Evolutionary conservation across 2,113 vertebrate species (phyloP).

Genomic region (Aramus guarauna): DNA sequence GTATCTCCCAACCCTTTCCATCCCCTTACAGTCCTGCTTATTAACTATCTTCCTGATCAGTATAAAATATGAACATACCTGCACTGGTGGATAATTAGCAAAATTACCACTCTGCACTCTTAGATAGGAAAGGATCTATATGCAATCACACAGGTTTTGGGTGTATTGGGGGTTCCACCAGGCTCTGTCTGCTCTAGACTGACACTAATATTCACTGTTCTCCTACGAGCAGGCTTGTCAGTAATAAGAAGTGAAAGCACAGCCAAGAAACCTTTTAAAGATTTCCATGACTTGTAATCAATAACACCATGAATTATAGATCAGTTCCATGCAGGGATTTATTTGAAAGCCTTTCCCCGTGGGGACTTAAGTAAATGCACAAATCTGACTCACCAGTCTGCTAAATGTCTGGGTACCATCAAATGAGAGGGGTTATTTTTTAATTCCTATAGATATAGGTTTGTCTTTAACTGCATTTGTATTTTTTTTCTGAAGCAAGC

Average conservation of each 20-base stretch:
- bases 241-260: constrained; percentile 5
- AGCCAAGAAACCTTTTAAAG: constrained; percentile 58
- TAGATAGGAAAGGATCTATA: background rate
- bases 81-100: background rate
- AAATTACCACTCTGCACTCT: background rate
- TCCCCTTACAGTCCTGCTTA: background rate
- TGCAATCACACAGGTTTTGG: background rate
- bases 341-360: constrained; percentile 43
- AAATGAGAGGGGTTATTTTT: background rate
- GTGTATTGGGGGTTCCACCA: background rate
- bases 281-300: constrained; percentile 19
- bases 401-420: background rate
- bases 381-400: background rate
- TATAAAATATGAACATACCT: background rate
- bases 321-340: constrained; percentile 29
- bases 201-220: background rate
- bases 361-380: constrained; percentile 29
- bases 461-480: background rate
- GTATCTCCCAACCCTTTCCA: background rate
- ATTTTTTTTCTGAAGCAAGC: background rate
- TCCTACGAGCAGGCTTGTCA: background rate
- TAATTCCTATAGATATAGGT: background rate
- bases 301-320: constrained; percentile 15
- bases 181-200: background rate
- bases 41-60: background rate